Conservation (phyloP, 35 echinoderm and acorn worm species). For the Heliocidaris erythrogramma region DNA sequence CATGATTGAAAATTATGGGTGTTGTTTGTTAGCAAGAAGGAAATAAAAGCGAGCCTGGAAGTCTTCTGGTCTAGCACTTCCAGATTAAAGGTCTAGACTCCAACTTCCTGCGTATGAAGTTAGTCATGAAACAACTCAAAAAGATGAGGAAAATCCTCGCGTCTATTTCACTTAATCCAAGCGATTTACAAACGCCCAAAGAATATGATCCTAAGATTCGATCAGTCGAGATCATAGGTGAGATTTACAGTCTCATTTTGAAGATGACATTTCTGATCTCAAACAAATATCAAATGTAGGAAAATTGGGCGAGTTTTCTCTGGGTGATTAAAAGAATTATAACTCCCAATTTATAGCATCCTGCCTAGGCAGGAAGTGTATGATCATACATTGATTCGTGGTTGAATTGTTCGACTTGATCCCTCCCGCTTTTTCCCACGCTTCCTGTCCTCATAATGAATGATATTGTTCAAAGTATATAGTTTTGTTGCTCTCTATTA, state of each 20-base stretch:
- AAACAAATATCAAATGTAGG: not conserved
- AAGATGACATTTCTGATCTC: not conserved
- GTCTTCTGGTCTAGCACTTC: not conserved
- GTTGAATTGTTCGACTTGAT: slow-evolving; percentile 17
- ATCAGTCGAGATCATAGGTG: not conserved
- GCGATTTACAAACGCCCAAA: slow-evolving; percentile 9
- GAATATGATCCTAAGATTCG: not conserved
- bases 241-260: not conserved
- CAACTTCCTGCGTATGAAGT: not conserved
- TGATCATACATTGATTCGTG: not conserved
- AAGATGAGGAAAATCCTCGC: not conserved
- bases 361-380: not conserved
- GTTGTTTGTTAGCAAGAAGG: not conserved
- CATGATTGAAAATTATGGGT: not conserved
- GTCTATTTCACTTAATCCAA: not conserved
- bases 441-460: not conserved
- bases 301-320: not conserved
- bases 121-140: slow-evolving; percentile 1
- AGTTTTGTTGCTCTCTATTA: too few relatives aligned
- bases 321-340: slow-evolving; percentile 12
- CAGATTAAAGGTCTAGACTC: slow-evolving; percentile 16
- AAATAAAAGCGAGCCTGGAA: not conserved
- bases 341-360: not conserved
- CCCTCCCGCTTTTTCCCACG: not conserved
- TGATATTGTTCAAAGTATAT: not conserved